A percentile compares a stretch with the other conserved stretches of the same genome.
phyloP scores from a whole-genome alignment of 2,888 invertebrate genomes.

The Drosophila phalerata region DNA sequence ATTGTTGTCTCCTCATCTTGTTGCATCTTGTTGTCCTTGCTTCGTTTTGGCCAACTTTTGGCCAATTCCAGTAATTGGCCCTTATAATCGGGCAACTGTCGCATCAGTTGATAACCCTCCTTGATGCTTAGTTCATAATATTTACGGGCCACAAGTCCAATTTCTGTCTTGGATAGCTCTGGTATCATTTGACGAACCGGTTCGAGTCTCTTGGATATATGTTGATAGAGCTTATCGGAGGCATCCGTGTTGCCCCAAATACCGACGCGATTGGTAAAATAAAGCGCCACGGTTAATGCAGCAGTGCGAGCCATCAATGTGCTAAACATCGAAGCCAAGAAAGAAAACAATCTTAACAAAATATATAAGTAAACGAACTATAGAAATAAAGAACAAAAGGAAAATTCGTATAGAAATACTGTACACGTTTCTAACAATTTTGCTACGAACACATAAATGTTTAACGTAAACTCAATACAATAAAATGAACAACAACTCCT shows the following conservation, averaged over 20 bases:
- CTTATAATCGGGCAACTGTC: conserved; percentile 28
- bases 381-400: background rate
- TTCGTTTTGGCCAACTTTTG: background rate
- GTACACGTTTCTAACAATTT: conserved; percentile 7
- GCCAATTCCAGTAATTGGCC: conserved; percentile 14
- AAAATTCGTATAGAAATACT: background rate
- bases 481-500: background rate
- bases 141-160: background rate
- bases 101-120: conserved; percentile 24
- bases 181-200: conserved; percentile 24
- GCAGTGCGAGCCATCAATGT: conserved; percentile 37
- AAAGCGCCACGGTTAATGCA: conserved; percentile 36
- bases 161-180: conserved; percentile 3
- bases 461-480: background rate
- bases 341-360: background rate
- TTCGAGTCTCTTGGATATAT: conserved; percentile 11
- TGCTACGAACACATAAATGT: conserved; percentile 1
- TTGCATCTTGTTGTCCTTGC: background rate
- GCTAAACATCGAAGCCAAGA: conserved; percentile 25
- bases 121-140: conserved; percentile 34
- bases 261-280: conserved; percentile 28
- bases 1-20: background rate
- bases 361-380: background rate
- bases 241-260: conserved; percentile 45
- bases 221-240: conserved; percentile 23